Base-by-base conservation (phyloP, 1,140 invertebrate species). In the Pogonus chalceus region DNA sequence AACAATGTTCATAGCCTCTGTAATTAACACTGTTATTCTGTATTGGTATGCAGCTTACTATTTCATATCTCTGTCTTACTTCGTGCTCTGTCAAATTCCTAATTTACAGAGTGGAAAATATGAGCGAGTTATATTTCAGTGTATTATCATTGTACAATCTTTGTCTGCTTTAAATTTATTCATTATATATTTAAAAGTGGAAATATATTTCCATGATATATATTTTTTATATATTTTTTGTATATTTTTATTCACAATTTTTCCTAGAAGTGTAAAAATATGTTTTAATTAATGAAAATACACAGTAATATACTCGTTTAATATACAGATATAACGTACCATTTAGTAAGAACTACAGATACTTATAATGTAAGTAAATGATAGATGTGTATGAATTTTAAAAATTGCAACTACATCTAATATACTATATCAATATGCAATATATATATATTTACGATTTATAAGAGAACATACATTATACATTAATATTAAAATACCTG, bases 191-290 rank as follows among this genome's bases (percentile, higher is more conserved):
- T 43, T 43, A 18, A 12, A 12, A 10, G 37, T 43, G 9, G 37
- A 18, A 12, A 18, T 43, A 4, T 43, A 43, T 16, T 10, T 18
- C 9, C 37, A 43, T 43, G 9, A 43, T 43, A 43, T 43, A 43
- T 43, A 12, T 9, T 43, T 43, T 43, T 43, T 43, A 12, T 43
- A 18, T 43, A n/a, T n/a, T n/a, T n/a, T n/a, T n/a, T n/a, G n/a
- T 43, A 12, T 43, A 43, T 43, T 43, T 43, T 43, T 43, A 43
- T 43, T 43, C 37, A 43, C 37, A 43, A 43, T 43, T 43, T n/a
- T 43, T 43, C 37, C 37, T 43, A 43, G 37, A 43, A 43, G 37
- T 43, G 37, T 43, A 43, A 43, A 43, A 43, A 43, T 43, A 43
- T 43, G 37, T 12, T 43, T 43, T 43, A 43, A 43, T 43, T 18